These are phyloP conservation scores for Urocynchramus pylzowi DNA, from an alignment of 2,113 vertebrate genomes.

Conservation along the genomic window DNA sequence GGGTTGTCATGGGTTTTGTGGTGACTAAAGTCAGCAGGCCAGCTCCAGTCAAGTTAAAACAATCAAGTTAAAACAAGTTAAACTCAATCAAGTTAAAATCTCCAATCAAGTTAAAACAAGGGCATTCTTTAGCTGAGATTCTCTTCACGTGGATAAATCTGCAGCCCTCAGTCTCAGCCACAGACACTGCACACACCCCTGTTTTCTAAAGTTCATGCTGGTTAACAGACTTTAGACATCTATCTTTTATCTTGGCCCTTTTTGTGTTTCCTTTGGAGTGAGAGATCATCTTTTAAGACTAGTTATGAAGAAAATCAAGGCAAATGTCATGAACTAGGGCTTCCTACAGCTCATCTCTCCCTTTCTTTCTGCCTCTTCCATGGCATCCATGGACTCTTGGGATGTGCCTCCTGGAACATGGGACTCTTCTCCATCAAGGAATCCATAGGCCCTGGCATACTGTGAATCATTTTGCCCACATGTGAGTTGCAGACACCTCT, in stretches of 20 bases:
- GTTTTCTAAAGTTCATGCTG: not conserved
- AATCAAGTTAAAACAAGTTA: no score
- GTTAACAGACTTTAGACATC: not conserved
- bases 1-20: not conserved
- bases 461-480: not conserved
- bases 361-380: not conserved
- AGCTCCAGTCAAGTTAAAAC: not conserved
- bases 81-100: no score
- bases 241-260: not conserved
- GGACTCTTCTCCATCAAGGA: rapidly evolving
- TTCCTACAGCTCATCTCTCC: not conserved
- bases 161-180: not conserved
- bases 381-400: not conserved
- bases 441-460: not conserved
- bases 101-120: not conserved
- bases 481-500: not conserved
- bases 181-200: rapidly evolving
- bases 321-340: not conserved
- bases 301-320: not conserved
- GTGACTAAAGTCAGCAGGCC: not conserved
- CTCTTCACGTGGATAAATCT: not conserved
- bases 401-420: not conserved
- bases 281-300: not conserved
- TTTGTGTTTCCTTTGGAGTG: not conserved
- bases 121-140: not conserved